Conservation (phyloP, 2,797 vertebrate species). For the Meda fulgida region DNA sequence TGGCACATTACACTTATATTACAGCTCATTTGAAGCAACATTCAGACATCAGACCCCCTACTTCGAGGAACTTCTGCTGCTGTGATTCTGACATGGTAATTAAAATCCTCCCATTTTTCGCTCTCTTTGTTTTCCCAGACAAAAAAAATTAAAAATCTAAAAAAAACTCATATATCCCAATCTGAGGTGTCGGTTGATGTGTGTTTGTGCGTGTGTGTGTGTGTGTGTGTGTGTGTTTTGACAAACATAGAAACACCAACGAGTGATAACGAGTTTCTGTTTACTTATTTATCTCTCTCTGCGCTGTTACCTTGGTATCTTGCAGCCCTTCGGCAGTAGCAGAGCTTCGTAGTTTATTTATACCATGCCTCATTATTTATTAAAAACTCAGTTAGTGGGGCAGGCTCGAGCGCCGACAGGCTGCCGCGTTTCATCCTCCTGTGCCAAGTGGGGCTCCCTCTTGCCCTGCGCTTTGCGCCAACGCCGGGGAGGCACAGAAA, state of each 20-base stretch:
- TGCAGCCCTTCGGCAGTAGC: slow-evolving; percentile 77
- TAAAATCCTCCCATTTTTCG: slow-evolving; percentile 8
- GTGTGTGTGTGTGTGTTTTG: slow-evolving; percentile 2
- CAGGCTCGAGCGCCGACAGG: slow-evolving; percentile 75
- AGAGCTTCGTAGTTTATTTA: slow-evolving; percentile 83
- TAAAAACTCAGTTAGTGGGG: slow-evolving; percentile 87
- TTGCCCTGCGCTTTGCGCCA: slow-evolving; percentile 64
- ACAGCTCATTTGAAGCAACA: slow-evolving; percentile 30
- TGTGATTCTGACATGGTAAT: slow-evolving; percentile 29
- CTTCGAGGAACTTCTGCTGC: slow-evolving; percentile 38
- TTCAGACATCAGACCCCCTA: slow-evolving; percentile 38
- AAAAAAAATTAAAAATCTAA: background rate
- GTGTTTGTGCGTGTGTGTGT: too few species aligned
- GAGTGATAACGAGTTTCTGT: slow-evolving; percentile 76
- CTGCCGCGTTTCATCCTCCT: slow-evolving; percentile 75
- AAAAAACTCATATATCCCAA: background rate
- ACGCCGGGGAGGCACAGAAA: slow-evolving; percentile 58
- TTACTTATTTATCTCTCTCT: slow-evolving; percentile 80
- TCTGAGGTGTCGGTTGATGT: slow-evolving; percentile 44
- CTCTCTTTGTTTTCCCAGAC: background rate
- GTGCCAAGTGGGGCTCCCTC: slow-evolving; percentile 79
- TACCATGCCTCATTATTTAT: slow-evolving; percentile 83
- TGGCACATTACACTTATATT: slow-evolving; percentile 20
- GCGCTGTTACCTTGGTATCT: slow-evolving; percentile 78
- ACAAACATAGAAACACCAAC: slow-evolving; percentile 66